A percentile compares a stretch with the other conserved stretches of the same genome.
Evolutionary conservation across 1,140 invertebrate genomes (phyloP).

Genomic region (Drosophila burlai): DNA sequence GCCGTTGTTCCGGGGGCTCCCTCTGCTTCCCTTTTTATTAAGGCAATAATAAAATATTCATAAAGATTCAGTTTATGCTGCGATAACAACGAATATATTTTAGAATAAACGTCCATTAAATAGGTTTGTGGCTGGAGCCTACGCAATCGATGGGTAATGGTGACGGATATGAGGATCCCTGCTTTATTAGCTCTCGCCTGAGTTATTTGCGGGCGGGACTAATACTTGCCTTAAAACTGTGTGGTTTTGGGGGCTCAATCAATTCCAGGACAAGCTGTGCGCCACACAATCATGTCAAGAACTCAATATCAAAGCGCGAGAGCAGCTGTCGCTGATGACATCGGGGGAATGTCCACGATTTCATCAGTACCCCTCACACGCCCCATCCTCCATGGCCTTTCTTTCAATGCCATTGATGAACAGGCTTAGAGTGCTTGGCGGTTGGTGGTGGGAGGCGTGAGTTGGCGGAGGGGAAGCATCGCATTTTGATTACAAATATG

Average conservation of each 20-base stretch:
- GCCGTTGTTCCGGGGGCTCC: constrained; percentile 24
- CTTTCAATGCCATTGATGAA: constrained; percentile 69
- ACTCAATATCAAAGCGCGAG: constrained; percentile 78
- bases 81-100: constrained; percentile 58
- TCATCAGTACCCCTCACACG: not conserved
- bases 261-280: constrained; percentile 68
- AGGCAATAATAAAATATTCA: constrained; percentile 82
- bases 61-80: constrained; percentile 75
- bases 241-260: constrained; percentile 24
- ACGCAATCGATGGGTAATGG: constrained; percentile 18
- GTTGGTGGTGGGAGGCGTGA: not conserved
- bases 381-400: constrained; percentile 10
- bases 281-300: constrained; percentile 77
- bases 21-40: constrained; percentile 61
- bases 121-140: constrained; percentile 17
- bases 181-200: constrained; percentile 58
- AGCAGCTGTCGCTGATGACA: constrained; percentile 78
- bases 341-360: constrained; percentile 37
- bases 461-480: constrained; percentile 2
- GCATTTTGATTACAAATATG: constrained; percentile 74
- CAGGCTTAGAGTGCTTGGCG: constrained; percentile 42
- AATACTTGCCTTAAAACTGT: constrained; percentile 34
- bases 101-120: constrained; percentile 65
- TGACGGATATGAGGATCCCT: not conserved
- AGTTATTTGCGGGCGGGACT: constrained; percentile 52